Evolutionary conservation across 2,113 vertebrate species (phyloP).

Genomic region (Melanerpes formicivorus): DNA sequence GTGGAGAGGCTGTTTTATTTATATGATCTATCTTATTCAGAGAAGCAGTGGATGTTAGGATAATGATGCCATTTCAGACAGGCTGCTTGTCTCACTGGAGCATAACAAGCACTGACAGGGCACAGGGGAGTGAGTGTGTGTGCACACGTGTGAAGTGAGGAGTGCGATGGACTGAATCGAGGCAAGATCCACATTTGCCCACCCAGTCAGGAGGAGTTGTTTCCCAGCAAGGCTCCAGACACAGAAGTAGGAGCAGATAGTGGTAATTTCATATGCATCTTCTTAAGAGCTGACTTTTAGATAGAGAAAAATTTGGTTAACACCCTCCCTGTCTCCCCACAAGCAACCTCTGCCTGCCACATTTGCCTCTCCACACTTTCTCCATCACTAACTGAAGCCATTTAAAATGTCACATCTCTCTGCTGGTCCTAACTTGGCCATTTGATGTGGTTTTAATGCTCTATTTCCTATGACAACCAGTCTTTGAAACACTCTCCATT

Average conservation of each 20-base stretch:
- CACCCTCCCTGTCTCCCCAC: neutral
- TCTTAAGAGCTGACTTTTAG: neutral
- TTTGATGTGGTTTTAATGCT: conserved; percentile 39
- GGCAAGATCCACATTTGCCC: neutral
- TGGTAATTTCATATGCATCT: neutral
- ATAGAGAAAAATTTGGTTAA: neutral
- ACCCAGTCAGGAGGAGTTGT: neutral
- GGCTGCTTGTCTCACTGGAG: neutral
- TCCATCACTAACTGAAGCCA: neutral
- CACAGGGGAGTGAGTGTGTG: neutral
- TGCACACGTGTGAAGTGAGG: neutral
- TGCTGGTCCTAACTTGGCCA: conserved; percentile 21
- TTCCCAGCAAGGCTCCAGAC: neutral
- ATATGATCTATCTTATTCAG: neutral
- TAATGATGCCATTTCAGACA: conserved; percentile 24
- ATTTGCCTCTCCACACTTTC: neutral
- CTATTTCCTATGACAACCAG: neutral
- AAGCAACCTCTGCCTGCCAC: neutral
- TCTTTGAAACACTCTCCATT: neutral
- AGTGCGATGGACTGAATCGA: neutral
- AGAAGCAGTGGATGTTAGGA: neutral
- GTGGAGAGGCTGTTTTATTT: conserved; percentile 18
- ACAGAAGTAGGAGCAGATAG: neutral
- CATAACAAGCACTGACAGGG: conserved; percentile 2
- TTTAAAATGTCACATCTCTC: conserved; percentile 45